A percentile compares a stretch with the other conserved stretches of the same genome.
phyloP scores from a whole-genome alignment of 1,140 invertebrate species.

The Magallana ariakensis region DNA sequence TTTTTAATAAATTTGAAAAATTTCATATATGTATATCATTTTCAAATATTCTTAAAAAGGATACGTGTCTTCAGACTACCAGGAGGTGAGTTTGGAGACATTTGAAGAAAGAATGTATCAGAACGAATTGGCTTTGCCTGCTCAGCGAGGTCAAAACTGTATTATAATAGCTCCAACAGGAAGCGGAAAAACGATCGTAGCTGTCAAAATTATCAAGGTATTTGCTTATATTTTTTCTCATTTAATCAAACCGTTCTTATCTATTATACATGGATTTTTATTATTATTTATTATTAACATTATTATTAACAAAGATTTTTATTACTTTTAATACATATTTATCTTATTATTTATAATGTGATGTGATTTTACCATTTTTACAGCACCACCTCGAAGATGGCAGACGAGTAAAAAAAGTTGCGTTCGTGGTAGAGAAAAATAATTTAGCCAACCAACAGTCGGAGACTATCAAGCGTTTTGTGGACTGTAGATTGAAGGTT shows the following conservation, averaged over 20 bases:
- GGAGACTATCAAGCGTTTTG: constrained; percentile 64
- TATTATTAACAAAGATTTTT: too few species aligned
- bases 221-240: too few species aligned
- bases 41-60: too few species aligned
- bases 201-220: constrained; percentile 64
- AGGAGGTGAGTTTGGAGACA: not conserved
- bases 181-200: constrained; percentile 70
- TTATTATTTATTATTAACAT: too few species aligned
- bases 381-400: constrained; percentile 50
- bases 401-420: constrained; percentile 61
- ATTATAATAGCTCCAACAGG: constrained; percentile 70
- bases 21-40: too few species aligned
- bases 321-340: too few species aligned
- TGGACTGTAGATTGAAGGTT: constrained; percentile 54
- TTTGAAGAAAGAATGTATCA: constrained; percentile 59
- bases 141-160: constrained; percentile 61
- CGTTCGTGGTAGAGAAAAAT: constrained; percentile 74
- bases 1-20: too few species aligned
- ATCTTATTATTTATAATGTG: not conserved
- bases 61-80: not conserved
- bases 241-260: too few species aligned
- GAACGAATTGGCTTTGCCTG: constrained; percentile 59
- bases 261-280: too few species aligned
- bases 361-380: not conserved
- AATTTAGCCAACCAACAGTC: constrained; percentile 75